phyloP scores from a whole-genome alignment of 2,797 vertebrate species.

The Phylloscopus collybita region DNA sequence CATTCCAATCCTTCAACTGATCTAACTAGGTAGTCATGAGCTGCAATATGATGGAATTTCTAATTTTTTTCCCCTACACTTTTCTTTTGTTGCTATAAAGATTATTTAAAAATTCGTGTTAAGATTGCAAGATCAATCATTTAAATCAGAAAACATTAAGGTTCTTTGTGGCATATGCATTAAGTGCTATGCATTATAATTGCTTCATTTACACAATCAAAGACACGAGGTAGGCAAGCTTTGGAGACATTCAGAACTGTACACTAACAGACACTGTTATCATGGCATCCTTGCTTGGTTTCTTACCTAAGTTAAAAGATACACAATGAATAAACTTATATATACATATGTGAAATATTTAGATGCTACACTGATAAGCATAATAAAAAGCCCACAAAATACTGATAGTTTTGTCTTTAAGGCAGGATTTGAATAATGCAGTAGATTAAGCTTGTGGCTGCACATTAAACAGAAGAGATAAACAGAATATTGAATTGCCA shows the following conservation, averaged over 20 bases:
- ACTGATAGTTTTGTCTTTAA: background rate
- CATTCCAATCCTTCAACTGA: background rate
- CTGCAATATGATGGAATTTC: background rate
- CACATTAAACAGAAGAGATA: conserved; percentile 2
- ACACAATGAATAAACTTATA: background rate
- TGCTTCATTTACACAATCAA: background rate
- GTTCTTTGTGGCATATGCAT: background rate
- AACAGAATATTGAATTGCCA: background rate
- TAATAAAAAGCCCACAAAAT: conserved; percentile 2
- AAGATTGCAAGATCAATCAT: background rate
- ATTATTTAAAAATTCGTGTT: background rate
- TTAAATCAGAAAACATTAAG: background rate
- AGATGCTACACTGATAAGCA: background rate
- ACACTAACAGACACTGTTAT: background rate
- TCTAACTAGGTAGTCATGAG: background rate
- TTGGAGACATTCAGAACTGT: background rate
- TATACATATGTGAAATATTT: background rate
- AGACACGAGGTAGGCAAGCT: background rate
- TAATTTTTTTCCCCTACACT: background rate
- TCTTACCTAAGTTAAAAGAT: background rate
- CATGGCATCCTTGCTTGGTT: background rate
- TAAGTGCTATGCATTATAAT: background rate
- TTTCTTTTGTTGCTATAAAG: background rate
- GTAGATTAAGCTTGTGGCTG: background rate
- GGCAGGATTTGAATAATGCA: background rate